These are phyloP conservation scores for Oncorhynchus mykiss DNA, from an alignment of 2,113 vertebrate genomes.

Conservation along the genomic window DNA sequence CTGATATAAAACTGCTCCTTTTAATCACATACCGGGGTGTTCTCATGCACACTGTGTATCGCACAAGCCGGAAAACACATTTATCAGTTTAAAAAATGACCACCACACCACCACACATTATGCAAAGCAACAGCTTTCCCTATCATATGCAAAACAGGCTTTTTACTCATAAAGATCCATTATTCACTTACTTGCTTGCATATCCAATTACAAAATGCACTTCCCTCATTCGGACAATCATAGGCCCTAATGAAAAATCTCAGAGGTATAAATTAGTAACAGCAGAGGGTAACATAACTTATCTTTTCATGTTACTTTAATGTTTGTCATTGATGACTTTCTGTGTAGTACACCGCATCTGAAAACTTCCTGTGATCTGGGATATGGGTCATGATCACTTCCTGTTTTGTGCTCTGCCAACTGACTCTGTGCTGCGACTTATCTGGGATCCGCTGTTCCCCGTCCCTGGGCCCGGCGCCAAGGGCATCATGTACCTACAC, in stretches of 20 bases:
- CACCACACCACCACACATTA: constrained; percentile 49
- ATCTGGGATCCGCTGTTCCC: neutral
- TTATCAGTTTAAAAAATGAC: constrained; percentile 61
- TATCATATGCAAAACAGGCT: constrained; percentile 58
- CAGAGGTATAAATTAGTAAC: constrained; percentile 65
- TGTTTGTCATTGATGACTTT: constrained; percentile 43
- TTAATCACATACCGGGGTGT: constrained; percentile 54
- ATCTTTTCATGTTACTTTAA: constrained; percentile 25
- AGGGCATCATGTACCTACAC: neutral
- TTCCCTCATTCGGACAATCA: constrained; percentile 58
- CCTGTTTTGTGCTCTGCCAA: neutral
- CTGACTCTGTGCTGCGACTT: neutral
- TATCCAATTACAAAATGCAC: constrained; percentile 69
- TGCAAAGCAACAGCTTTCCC: constrained; percentile 58
- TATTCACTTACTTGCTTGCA: constrained; percentile 67
- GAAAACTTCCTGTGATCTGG: constrained; percentile 9
- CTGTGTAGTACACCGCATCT: constrained; percentile 48
- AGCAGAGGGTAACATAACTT: constrained; percentile 59
- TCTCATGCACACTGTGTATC: constrained; percentile 43
- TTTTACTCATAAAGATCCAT: constrained; percentile 66
- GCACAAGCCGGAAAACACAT: constrained; percentile 56
- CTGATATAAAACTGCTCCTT: constrained; percentile 25
- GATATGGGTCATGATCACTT: constrained; percentile 7
- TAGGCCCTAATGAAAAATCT: constrained; percentile 40
- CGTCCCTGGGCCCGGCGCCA: neutral